These are phyloP conservation scores for Orthonyx spaldingii DNA, from an alignment of 2,113 vertebrate genomes.

Conservation along the genomic window DNA sequence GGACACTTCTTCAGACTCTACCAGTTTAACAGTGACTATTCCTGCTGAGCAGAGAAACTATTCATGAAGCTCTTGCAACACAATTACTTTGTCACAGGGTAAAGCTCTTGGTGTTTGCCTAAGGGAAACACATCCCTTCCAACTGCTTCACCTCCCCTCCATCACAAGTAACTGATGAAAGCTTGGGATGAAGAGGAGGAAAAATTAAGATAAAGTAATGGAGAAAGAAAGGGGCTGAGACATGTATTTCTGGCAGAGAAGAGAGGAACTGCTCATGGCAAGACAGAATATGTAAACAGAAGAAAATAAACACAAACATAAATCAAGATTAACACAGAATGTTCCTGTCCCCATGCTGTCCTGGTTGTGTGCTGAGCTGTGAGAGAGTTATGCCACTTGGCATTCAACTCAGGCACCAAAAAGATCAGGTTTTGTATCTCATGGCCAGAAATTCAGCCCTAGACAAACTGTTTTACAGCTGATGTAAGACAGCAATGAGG, in stretches of 20 bases:
- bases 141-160: background rate
- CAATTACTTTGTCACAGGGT: background rate
- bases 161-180: conserved; percentile 21
- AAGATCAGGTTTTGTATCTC: background rate
- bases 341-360: background rate
- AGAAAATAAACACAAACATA: conserved; percentile 1
- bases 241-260: conserved; percentile 24
- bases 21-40: background rate
- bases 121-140: background rate
- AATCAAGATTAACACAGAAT: background rate
- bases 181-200: background rate
- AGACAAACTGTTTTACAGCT: background rate
- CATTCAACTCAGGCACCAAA: background rate
- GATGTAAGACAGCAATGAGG: background rate
- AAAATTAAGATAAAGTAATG: conserved; percentile 5
- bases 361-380: background rate
- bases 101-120: background rate
- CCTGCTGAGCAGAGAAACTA: background rate
- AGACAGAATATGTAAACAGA: conserved; percentile 4
- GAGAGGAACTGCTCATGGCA: background rate
- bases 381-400: background rate
- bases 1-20: background rate
- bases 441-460: background rate
- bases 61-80: background rate
- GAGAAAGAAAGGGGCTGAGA: background rate